A percentile compares a stretch with the other conserved stretches of the same genome.
These are phyloP conservation scores for Pseudorhombus dupliciocellatus DNA, from an alignment of 2,113 vertebrate species.

Conservation along the genomic window DNA sequence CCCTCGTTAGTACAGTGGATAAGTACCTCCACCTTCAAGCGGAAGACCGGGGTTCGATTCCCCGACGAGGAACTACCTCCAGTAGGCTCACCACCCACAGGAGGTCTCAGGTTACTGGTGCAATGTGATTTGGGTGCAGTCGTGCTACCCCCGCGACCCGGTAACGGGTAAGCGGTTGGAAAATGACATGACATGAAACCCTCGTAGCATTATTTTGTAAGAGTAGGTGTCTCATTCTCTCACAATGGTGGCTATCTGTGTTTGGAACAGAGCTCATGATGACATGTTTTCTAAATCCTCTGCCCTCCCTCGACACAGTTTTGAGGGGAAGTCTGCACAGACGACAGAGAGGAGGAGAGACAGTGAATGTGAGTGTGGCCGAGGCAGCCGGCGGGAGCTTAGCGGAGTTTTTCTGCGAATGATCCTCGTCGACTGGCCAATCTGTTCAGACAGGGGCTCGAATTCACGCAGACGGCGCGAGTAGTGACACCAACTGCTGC, in stretches of 20 bases:
- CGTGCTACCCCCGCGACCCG: no score
- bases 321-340: slow-evolving; percentile 45
- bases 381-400: slow-evolving; percentile 77
- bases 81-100: no score
- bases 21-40: no score
- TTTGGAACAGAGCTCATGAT: slow-evolving; percentile 48
- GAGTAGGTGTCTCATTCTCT: slow-evolving; percentile 49
- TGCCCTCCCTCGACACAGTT: slow-evolving; percentile 59
- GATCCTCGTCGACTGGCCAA: slow-evolving; percentile 79
- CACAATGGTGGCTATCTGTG: slow-evolving; percentile 14
- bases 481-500: slow-evolving; percentile 78
- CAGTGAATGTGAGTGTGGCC: slow-evolving; percentile 56
- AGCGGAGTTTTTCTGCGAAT: slow-evolving; percentile 73
- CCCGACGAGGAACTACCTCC: no score
- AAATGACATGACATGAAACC: no score
- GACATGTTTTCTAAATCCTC: slow-evolving; percentile 67
- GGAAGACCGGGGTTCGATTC: no score
- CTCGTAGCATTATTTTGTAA: slow-evolving; percentile 34
- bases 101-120: no score
- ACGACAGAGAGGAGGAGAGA: slow-evolving; percentile 45
- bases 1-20: no score
- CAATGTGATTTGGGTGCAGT: no score
- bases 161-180: no score
- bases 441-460: slow-evolving; percentile 74
- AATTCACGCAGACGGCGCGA: slow-evolving; percentile 76